Conservation (phyloP, 2,113 vertebrate species). For the Phalacrocorax brasilianus region DNA sequence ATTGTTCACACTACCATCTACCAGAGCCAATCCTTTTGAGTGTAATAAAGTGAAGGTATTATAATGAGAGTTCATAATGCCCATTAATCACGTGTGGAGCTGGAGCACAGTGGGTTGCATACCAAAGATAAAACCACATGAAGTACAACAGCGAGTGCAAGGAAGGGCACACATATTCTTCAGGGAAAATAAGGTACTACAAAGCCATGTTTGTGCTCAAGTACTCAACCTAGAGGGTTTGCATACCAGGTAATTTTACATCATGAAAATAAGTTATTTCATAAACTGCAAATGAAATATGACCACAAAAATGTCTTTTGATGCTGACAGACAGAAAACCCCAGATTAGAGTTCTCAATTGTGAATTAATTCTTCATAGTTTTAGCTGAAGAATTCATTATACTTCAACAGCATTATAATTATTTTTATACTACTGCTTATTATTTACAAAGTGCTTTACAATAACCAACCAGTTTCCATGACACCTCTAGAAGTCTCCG, state of each 20-base stretch:
- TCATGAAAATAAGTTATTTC: background rate
- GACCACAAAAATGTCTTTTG: conserved; percentile 20
- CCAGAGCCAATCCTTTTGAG: background rate
- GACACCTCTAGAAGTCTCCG: background rate
- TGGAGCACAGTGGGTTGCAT: conserved; percentile 1
- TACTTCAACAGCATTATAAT: background rate
- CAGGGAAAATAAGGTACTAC: conserved; percentile 38
- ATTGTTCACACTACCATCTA: background rate
- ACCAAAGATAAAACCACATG: conserved; percentile 51
- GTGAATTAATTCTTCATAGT: background rate
- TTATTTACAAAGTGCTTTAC: background rate
- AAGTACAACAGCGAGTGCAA: background rate
- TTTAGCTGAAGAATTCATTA: conserved; percentile 13
- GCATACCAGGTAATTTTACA: background rate
- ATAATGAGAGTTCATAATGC: conserved; percentile 37
- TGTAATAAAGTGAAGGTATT: conserved; percentile 13
- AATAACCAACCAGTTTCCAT: background rate
- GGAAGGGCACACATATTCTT: conserved; percentile 13
- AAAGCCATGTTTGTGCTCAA: conserved; percentile 41
- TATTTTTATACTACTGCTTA: background rate
- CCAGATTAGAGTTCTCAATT: background rate
- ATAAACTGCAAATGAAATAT: background rate
- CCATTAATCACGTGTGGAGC: conserved; percentile 39
- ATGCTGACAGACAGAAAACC: background rate
- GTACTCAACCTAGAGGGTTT: background rate